Evolutionary conservation across 2,797 vertebrate species (phyloP).

Genomic region (Parotocinclus haroldoi): DNA sequence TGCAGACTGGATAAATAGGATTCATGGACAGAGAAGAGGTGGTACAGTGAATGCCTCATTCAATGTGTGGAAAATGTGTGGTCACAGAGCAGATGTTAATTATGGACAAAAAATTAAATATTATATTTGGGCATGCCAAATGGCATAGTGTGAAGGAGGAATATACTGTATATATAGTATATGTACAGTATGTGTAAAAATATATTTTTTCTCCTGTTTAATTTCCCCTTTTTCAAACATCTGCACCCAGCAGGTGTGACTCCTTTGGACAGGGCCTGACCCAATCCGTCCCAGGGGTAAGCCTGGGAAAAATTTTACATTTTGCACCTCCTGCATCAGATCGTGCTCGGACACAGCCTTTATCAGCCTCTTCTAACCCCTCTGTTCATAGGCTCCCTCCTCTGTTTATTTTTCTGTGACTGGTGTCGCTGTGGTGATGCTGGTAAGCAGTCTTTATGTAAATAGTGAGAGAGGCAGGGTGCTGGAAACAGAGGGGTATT

Average conservation of each 20-base stretch:
- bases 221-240: conserved; percentile 68
- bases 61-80: too few relatives aligned
- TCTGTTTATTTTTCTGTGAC: conserved; percentile 59
- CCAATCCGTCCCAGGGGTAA: conserved; percentile 50
- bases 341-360: conserved; percentile 8
- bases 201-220: conserved; percentile 25
- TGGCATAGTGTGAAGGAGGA: too few relatives aligned
- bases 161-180: too few relatives aligned
- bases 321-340: conserved; percentile 19
- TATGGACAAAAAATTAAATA: too few relatives aligned
- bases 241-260: conserved; percentile 61
- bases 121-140: too few relatives aligned
- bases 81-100: too few relatives aligned
- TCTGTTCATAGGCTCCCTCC: conserved; percentile 48
- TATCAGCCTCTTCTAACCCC: conserved; percentile 22
- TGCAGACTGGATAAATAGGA: too few relatives aligned
- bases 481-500: conserved; percentile 58
- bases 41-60: too few relatives aligned
- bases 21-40: too few relatives aligned
- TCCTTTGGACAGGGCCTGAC: conserved; percentile 61
- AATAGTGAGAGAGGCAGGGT: conserved; percentile 48
- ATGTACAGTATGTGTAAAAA: too few relatives aligned
- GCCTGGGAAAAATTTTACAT: conserved; percentile 39
- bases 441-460: conserved; percentile 54
- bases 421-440: conserved; percentile 57